Percentiles rank a stretch among this genome's conserved stretches.
These are phyloP conservation scores for Catocala nupta DNA, from an alignment of 2,888 invertebrate genomes.

Conservation along the genomic window DNA sequence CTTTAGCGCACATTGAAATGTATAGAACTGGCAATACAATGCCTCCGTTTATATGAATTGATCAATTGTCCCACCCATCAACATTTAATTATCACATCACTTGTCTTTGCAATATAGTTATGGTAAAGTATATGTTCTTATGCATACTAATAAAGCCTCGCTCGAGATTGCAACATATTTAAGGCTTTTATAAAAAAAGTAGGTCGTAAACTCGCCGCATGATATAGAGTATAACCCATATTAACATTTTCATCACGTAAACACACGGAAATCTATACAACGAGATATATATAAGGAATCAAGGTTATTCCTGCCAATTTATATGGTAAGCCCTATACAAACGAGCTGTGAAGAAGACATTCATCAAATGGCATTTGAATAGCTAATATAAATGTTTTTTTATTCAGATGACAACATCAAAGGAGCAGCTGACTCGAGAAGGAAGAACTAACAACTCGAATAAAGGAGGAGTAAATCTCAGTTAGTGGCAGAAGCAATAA, in stretches of 20 bases:
- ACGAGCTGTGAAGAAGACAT: constrained; percentile 27
- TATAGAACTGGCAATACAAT: constrained; percentile 42
- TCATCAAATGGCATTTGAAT: constrained; percentile 33
- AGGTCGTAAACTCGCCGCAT: constrained; percentile 39
- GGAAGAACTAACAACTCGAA: constrained; percentile 44
- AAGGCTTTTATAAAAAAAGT: constrained; percentile 46
- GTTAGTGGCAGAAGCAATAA: constrained; percentile 63
- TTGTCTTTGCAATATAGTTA: constrained; percentile 39
- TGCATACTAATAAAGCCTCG: constrained; percentile 56
- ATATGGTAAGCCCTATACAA: constrained; percentile 26
- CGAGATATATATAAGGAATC: not conserved
- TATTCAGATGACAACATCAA: constrained; percentile 48
- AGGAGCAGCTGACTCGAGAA: constrained; percentile 34
- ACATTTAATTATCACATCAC: constrained; percentile 19
- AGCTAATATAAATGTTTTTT: constrained; percentile 34
- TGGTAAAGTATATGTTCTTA: constrained; percentile 5
- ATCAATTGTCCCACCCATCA: not conserved
- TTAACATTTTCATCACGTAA: constrained; percentile 20
- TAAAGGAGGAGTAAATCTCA: constrained; percentile 60
- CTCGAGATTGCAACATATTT: constrained; percentile 55
- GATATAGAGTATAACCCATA: constrained; percentile 23
- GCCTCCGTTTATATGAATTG: constrained; percentile 47
- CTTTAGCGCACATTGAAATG: constrained; percentile 41
- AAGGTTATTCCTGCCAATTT: constrained; percentile 17
- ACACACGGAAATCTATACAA: constrained; percentile 8